Evolutionary conservation across 2,113 vertebrate genomes (phyloP).

Genomic region (Atrichornis clamosus): DNA sequence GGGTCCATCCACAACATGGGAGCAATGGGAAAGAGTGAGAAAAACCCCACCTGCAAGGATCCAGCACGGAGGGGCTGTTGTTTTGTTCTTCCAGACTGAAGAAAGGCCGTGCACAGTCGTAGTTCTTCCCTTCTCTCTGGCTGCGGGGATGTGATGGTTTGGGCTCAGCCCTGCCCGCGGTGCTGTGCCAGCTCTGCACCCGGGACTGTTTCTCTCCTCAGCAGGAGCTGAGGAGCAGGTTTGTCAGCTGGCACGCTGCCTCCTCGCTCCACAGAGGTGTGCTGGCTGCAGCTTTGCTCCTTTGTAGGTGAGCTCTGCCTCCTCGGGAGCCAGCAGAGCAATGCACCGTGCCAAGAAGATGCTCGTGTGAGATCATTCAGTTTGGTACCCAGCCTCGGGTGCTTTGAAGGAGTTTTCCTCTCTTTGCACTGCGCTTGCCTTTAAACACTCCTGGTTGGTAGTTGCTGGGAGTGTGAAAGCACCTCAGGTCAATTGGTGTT

Average conservation of each 20-base stretch:
- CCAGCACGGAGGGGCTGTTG: accelerated
- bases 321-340: background rate
- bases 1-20: accelerated
- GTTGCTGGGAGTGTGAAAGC: background rate
- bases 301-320: constrained; percentile 9
- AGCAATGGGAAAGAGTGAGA: background rate
- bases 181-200: background rate
- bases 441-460: background rate
- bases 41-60: background rate
- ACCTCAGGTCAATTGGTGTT: background rate
- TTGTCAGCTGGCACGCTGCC: constrained; percentile 8
- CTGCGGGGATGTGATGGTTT: background rate
- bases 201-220: background rate
- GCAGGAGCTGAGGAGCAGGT: background rate
- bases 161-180: background rate
- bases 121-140: background rate
- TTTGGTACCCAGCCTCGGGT: background rate
- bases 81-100: background rate
- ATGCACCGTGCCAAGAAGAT: background rate
- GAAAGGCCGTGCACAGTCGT: accelerated
- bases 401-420: background rate
- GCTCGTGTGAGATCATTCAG: background rate
- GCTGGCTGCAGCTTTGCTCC: background rate
- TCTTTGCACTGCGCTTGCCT: background rate
- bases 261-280: background rate